phyloP scores from a whole-genome alignment of 2,797 vertebrate species.

The Gobionotothen gibberifrons region DNA sequence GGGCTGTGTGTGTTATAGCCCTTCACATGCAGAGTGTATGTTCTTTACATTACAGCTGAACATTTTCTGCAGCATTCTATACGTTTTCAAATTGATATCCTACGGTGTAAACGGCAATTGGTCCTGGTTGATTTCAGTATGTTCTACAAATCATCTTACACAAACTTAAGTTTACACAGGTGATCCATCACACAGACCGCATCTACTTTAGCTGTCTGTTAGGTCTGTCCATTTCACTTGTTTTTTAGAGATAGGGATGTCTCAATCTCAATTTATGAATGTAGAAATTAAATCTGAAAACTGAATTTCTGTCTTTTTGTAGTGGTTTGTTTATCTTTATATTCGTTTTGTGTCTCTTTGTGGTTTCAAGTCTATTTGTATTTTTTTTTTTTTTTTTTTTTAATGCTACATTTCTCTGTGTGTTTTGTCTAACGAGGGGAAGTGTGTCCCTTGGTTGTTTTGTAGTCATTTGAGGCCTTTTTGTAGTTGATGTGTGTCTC shows the following conservation, averaged over 20 bases:
- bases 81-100: constrained; percentile 21
- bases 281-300: background rate
- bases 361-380: no score
- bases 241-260: background rate
- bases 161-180: background rate
- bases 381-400: no score
- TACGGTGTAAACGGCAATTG: constrained; percentile 13
- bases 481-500: no score
- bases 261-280: background rate
- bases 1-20: constrained; percentile 15
- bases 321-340: no score
- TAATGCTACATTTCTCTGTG: no score
- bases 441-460: no score
- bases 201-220: background rate
- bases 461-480: no score
- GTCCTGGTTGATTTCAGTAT: constrained; percentile 15
- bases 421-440: no score
- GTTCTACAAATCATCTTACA: constrained; percentile 12
- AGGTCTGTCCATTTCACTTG: background rate
- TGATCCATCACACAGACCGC: constrained; percentile 24
- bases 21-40: constrained; percentile 12
- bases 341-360: no score
- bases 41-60: constrained; percentile 1
- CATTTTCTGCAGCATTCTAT: constrained; percentile 6
- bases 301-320: no score